Percentiles rank a stretch among this genome's conserved stretches.
Evolutionary conservation across 2,888 invertebrate genomes (phyloP).

Genomic region (Drosophila birchii): DNA sequence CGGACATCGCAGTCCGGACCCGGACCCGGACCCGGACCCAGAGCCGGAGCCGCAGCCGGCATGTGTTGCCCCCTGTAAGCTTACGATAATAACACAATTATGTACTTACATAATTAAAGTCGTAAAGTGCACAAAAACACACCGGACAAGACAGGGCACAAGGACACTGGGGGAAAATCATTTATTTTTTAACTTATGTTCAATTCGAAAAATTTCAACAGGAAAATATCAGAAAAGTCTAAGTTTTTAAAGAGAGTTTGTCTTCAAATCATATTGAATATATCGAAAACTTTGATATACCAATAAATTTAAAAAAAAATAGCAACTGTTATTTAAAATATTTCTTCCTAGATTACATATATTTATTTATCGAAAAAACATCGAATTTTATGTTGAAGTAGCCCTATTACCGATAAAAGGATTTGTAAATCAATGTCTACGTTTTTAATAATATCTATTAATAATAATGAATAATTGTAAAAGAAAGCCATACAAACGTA

Average conservation of each 20-base stretch:
- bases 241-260: neutral
- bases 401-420: no score
- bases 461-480: no score
- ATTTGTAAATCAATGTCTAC: no score
- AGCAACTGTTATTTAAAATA: no score
- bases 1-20: slow-evolving; percentile 1
- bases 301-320: no score
- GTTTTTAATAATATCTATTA: no score
- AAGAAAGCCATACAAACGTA: no score
- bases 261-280: neutral
- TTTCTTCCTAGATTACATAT: no score
- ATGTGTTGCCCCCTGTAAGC: slow-evolving; percentile 53
- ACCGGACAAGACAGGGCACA: slow-evolving; percentile 6
- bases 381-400: no score
- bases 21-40: slow-evolving; percentile 25
- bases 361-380: no score
- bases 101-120: slow-evolving; percentile 79
- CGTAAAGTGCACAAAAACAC: slow-evolving; percentile 70
- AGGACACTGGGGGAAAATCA: slow-evolving; percentile 5
- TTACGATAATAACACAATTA: slow-evolving; percentile 79
- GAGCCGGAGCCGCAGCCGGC: slow-evolving; percentile 39
- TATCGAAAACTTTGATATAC: neutral
- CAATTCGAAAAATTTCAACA: neutral
- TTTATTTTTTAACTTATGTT: neutral
- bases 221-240: no score